Conservation (phyloP, 2,888 invertebrate species). For the Neria commutata region DNA sequence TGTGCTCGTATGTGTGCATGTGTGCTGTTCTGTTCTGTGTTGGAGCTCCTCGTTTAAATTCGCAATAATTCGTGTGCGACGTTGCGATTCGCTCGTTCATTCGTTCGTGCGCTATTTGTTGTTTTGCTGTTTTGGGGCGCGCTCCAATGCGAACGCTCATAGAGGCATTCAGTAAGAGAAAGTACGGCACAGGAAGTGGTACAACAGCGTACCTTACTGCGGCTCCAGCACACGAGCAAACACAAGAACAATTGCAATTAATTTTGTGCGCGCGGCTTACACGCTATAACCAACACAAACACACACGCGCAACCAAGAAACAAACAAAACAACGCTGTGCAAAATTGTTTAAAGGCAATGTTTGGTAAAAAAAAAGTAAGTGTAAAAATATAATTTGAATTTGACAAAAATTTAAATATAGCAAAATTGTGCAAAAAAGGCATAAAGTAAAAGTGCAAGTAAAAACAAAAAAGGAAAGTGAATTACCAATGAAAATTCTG, state of each 20-base stretch:
- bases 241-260: constrained; percentile 9
- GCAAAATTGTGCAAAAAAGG: too few species aligned
- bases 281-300: constrained; percentile 22
- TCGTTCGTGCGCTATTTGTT: constrained; percentile 16
- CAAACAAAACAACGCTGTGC: constrained; percentile 19
- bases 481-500: too few species aligned
- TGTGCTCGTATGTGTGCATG: constrained; percentile 7
- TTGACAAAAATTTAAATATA: too few species aligned
- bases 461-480: constrained; percentile 17
- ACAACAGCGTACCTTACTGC: constrained; percentile 34
- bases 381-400: neutral
- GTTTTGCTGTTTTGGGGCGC: constrained; percentile 10
- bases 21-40: constrained; percentile 17
- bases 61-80: constrained; percentile 11
- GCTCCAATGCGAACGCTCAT: constrained; percentile 21
- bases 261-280: constrained; percentile 27
- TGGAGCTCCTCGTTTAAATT: constrained; percentile 8
- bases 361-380: neutral
- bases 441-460: too few species aligned
- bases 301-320: constrained; percentile 23
- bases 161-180: constrained; percentile 57
- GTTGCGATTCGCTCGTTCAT: neutral
- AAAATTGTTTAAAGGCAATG: constrained; percentile 30
- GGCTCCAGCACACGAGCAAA: constrained; percentile 28
- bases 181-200: constrained; percentile 60